Evolutionary conservation across 2,888 invertebrate genomes (phyloP), one percentile per base, ranked within the genome.

Genomic region (Tuta absoluta): DNA sequence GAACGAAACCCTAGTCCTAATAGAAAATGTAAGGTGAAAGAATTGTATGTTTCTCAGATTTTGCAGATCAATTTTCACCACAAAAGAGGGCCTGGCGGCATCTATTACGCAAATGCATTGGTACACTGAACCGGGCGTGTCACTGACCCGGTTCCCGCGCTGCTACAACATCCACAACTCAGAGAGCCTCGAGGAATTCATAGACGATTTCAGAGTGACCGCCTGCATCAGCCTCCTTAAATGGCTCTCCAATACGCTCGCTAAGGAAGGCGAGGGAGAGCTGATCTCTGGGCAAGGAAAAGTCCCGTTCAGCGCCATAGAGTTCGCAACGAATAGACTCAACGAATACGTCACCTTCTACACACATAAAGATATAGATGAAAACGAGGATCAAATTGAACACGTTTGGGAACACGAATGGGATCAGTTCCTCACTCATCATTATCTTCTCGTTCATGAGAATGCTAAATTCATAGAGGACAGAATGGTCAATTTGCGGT

Each of bases 141-240:
- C 97, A 0, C 92, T 95, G 69, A 95, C 96, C 8, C 95, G 95
- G 71, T 98, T 97, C 82, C 98, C 98, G 0, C 93, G 98, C 38
- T 97, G 97, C 81, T 98, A 97, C 86, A 94, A 95, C 85, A 94
- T 97, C 70, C 94, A 95, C 79, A 95, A 95, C 78, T 94, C 95
- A 0, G 97, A 97, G 70, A 97, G 97, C 79, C 93, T 96, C 77
- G 94, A 94, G 74, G 95, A 96, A 66, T 97, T 97, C 78, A 92
- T 96, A 67, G 97, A 98, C 68, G 98, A 98, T 86, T 98, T 96
- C 80, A 94, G 97, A 77, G 91, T 97, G 71, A 98, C 98, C 0
- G 96, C 98, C 0, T 98, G 98, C 80, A 94, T 97, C 72, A 95
- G 96, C 70, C 89, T 97, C 58, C 87, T 98, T 49, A 96, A 97